phyloP scores from a whole-genome alignment of 2,888 invertebrate genomes.

The Oligia latruncula region DNA sequence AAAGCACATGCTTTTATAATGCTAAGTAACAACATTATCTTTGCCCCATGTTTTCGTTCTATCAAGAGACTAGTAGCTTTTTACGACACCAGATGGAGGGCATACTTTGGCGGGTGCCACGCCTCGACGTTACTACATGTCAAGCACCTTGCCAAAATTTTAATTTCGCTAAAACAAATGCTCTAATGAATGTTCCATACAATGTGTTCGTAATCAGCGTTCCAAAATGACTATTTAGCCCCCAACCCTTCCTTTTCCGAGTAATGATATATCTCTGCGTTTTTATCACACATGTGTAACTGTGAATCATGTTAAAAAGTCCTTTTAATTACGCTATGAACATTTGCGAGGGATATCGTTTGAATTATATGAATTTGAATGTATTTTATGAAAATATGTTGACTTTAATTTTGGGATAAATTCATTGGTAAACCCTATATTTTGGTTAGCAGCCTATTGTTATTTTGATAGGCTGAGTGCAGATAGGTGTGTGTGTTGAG shows the following conservation, averaged over 20 bases:
- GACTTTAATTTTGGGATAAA: constrained; percentile 18
- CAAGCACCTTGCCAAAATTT: constrained; percentile 26
- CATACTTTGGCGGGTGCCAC: not conserved
- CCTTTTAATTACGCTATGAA: constrained; percentile 65
- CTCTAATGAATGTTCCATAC: constrained; percentile 57
- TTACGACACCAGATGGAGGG: not conserved
- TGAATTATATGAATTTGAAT: constrained; percentile 62
- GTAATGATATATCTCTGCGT: constrained; percentile 68
- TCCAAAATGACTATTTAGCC: constrained; percentile 68
- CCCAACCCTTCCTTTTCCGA: constrained; percentile 61
- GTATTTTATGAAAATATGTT: constrained; percentile 51
- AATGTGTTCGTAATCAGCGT: constrained; percentile 60
- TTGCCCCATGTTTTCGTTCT: too few species aligned
- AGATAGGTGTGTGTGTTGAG: too few species aligned
- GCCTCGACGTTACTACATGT: not conserved
- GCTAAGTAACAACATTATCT: too few species aligned
- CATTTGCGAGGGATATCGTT: constrained; percentile 54
- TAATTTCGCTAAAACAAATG: constrained; percentile 62
- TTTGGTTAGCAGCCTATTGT: constrained; percentile 14
- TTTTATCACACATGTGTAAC: constrained; percentile 70
- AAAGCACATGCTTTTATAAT: too few species aligned
- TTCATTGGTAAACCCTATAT: not conserved
- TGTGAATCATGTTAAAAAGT: constrained; percentile 67
- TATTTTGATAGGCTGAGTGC: not conserved
- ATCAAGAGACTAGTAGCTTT: not conserved